Base-by-base conservation (phyloP, 1,140 invertebrate species). In the Akabosia matsudoensis region DNA sequence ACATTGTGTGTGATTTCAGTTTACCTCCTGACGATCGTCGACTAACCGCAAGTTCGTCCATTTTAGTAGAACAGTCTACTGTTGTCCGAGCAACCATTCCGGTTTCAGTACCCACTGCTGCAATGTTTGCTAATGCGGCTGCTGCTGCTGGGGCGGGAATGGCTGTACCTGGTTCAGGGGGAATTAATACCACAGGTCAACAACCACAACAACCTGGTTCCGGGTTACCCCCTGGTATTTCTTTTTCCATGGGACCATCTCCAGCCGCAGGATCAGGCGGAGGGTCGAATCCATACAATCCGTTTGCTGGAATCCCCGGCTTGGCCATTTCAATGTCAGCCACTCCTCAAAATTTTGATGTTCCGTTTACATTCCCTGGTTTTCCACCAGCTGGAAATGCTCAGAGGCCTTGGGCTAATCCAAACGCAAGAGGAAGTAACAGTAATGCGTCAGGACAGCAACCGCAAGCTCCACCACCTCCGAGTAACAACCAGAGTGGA, bases 1-100 rank as follows among this genome's bases (percentile, higher is more conserved):
- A 97, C 82, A 87, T 95, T 33, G 91, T 91, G 84, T 88, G 94
- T 51, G 89, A 93, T 79, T 87, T 93, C 33, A 86, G 86, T 30
- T 87, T 88, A 77, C 84, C 88, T 7, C 89, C 91, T 16, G 74
- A 76, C 33, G 92, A 92, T 0, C 85, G 93, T 77, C 87, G 88
- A 77, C 85, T 95, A 28, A 86, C 89, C 67, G 92, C 91, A 81
- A 87, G 90, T 45, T 83, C 83, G 14, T 90, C 91, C 33, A 89
- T 92, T 75, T 84, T 92, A 51, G 88, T 92, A n/a, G 90, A 91
- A 81, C 90, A 92, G 77, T 88, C 89, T 1, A 86, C 87, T 33
- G 86, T 90, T 31, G 81, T 90, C 4, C 88, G 90, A 81, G 86
- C 89, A 34, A 87, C 88, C 24, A 88, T 91, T 81, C 90, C 90